phyloP scores from a whole-genome alignment of 2,113 vertebrate species.

The Dendropsophus ebraccatus region DNA sequence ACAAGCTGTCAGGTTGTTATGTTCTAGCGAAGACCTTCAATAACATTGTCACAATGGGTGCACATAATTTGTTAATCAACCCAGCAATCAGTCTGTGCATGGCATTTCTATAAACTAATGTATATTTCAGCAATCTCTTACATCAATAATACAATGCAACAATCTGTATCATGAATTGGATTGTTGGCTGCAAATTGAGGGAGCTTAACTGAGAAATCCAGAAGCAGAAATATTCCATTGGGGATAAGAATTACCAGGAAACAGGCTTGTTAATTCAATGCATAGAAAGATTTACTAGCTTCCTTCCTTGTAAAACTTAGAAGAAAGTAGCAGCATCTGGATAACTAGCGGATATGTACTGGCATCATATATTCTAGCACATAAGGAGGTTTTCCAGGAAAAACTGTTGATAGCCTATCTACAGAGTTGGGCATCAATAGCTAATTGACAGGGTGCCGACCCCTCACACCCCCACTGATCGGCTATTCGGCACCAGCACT shows the following conservation, averaged over 20 bases:
- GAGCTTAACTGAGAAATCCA: not conserved
- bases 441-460: no score
- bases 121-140: not conserved
- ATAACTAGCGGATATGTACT: not conserved
- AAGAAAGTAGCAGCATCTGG: not conserved
- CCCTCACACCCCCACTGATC: no score
- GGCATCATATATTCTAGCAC: not conserved
- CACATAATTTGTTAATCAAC: slow-evolving; percentile 13
- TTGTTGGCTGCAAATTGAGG: not conserved
- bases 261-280: not conserved
- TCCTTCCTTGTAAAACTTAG: not conserved
- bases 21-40: slow-evolving; percentile 34
- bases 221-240: not conserved
- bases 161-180: not conserved
- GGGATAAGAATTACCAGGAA: not conserved
- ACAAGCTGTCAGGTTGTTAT: slow-evolving; percentile 31
- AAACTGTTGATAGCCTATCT: no score
- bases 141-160: not conserved
- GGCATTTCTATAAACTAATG: slow-evolving; percentile 9
- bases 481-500: no score
- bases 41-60: not conserved
- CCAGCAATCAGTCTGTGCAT: not conserved
- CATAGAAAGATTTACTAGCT: not conserved
- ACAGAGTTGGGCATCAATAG: no score
- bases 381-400: no score